Evolutionary conservation across 2,113 vertebrate genomes (phyloP).

Genomic region (Ageneiosus marmoratus): DNA sequence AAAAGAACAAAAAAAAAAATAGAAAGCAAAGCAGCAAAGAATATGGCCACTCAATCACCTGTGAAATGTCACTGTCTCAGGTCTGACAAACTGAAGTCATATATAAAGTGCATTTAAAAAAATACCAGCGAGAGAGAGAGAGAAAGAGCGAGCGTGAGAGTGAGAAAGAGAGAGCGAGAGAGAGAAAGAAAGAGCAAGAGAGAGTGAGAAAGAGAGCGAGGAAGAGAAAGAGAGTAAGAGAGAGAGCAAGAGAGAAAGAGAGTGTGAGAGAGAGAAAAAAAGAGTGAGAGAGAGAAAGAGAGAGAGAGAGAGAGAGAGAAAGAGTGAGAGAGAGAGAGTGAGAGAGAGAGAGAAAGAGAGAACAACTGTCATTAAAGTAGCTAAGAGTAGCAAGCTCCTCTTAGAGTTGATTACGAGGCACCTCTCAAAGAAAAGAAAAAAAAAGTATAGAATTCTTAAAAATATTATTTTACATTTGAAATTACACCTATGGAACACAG

Average conservation of each 20-base stretch:
- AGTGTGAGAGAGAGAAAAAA: not conserved
- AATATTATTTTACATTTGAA: slow-evolving; percentile 92
- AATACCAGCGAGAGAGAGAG: slow-evolving; percentile 51
- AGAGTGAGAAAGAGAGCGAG: slow-evolving; percentile 36
- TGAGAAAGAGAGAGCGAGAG: slow-evolving; percentile 15
- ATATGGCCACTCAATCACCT: slow-evolving; percentile 34
- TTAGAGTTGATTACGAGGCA: slow-evolving; percentile 60
- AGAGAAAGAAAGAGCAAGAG: not conserved
- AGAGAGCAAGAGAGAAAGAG: too few species aligned
- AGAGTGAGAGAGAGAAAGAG: not conserved
- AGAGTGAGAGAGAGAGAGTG: slow-evolving; percentile 28
- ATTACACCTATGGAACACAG: slow-evolving; percentile 82
- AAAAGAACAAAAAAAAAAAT: not conserved
- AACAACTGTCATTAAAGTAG: slow-evolving; percentile 27
- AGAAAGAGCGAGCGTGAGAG: slow-evolving; percentile 28
- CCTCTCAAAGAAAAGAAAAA: slow-evolving; percentile 42
- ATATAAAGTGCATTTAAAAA: slow-evolving; percentile 79
- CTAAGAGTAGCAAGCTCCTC: slow-evolving; percentile 50
- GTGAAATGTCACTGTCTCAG: slow-evolving; percentile 53
- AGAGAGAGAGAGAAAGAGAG: slow-evolving; percentile 32
- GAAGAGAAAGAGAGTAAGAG: too few species aligned
- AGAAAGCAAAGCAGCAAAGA: slow-evolving; percentile 34
- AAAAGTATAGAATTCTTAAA: slow-evolving; percentile 72
- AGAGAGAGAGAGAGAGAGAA: too few species aligned
- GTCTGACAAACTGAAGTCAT: slow-evolving; percentile 64